These are phyloP conservation scores for Athalia circularis DNA, from an alignment of 2,888 invertebrate genomes.

Conservation along the genomic window DNA sequence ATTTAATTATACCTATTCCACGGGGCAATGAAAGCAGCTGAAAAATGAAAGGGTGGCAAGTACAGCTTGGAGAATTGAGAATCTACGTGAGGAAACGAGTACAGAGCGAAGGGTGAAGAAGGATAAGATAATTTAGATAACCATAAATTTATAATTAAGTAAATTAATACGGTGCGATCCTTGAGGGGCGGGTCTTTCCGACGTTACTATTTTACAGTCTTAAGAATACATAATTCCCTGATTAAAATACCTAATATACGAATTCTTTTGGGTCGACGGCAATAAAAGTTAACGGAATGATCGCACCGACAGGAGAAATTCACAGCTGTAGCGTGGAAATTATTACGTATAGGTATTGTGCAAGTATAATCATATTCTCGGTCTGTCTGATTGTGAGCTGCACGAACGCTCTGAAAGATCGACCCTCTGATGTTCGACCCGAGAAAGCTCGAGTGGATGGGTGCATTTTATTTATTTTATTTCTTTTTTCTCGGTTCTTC, in stretches of 20 bases:
- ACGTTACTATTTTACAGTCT: too few relatives aligned
- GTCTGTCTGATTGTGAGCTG: background rate
- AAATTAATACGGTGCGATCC: constrained; percentile 15
- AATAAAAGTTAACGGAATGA: too few relatives aligned
- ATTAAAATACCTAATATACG: too few relatives aligned
- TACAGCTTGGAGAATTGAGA: constrained; percentile 14
- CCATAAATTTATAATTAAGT: constrained; percentile 22
- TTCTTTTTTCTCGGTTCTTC: background rate
- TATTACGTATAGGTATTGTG: too few relatives aligned
- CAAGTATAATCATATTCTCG: too few relatives aligned
- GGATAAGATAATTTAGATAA: constrained; percentile 20
- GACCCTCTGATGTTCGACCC: background rate
- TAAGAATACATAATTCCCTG: too few relatives aligned
- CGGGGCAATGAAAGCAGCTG: constrained; percentile 27
- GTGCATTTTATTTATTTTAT: constrained; percentile 19
- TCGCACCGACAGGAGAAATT: too few relatives aligned
- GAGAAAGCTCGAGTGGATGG: constrained; percentile 26
- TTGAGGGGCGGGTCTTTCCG: too few relatives aligned
- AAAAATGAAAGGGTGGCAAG: constrained; percentile 9
- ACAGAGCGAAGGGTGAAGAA: background rate
- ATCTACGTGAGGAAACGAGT: constrained; percentile 4
- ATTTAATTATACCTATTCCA: constrained; percentile 34
- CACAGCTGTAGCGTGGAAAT: too few relatives aligned
- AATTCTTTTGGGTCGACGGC: too few relatives aligned
- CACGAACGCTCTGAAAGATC: background rate